Base-by-base conservation (phyloP, 2,113 vertebrate genomes). In the Athene noctua region DNA sequence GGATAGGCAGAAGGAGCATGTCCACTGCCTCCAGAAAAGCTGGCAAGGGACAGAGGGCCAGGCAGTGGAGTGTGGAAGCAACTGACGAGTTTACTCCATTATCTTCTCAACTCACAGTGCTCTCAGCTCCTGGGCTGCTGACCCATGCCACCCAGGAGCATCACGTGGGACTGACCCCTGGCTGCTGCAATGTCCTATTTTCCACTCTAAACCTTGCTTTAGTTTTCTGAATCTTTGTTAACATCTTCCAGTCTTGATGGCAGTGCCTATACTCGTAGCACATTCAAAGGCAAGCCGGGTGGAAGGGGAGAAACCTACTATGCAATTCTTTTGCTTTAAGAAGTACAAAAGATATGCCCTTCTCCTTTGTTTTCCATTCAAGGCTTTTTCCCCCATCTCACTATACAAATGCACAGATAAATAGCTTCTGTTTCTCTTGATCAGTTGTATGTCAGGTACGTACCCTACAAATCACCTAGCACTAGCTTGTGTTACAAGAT, bases 121-220 rank as follows among this genome's bases (percentile, higher is more conserved):
- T 62, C 23, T 21, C 32, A 8, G 32, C 25, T 84, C 40, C 70
- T 32, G 27, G 27, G 49, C 22, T 86, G 23, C 52, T 59, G 91
- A 75, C 1, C 11, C 49, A 44, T 14, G 49, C 30, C 0, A 0
- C 32, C 19, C 70, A 52, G 5, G 0, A 78, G n/a, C 38, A 34
- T 2, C 8, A 61, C 1, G 0, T 61, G 44, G 51, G 26, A 67
- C 11, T 49, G 51, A 52, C 22, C 23, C 20, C 15, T 30, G 49
- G 38, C 25, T 88, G 23, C 8, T 65, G 34, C n/a, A 67, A 12
- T 25, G 23, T 77, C 59, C 38, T 90, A 9, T 49, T 82, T 93
- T 79, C 22, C 59, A 67, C 4, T 42, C 49, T 80, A 95, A 92
- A 78, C 3, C 21, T 70, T 27, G 27, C 4, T 44, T 9, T 5